These are phyloP conservation scores for Dryobotodes eremita DNA, from an alignment of 2,888 invertebrate species.

Conservation along the genomic window DNA sequence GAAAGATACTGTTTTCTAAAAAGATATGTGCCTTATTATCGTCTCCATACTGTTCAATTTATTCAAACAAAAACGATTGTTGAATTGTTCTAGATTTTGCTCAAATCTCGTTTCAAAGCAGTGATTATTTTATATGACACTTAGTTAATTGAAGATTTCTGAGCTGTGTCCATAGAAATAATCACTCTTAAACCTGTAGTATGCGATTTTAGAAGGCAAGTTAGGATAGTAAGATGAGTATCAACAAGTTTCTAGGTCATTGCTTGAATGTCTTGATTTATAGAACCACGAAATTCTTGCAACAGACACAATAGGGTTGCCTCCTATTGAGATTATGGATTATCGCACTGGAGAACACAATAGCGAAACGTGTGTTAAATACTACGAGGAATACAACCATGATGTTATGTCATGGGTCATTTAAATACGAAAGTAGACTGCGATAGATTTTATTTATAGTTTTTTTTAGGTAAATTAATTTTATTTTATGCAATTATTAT, in stretches of 20 bases:
- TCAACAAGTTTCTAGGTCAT: background rate
- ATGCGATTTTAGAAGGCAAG: background rate
- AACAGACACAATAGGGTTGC: background rate
- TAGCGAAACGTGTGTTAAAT: background rate
- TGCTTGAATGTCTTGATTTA: background rate
- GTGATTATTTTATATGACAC: conserved; percentile 20
- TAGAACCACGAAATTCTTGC: background rate
- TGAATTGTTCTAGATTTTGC: conserved; percentile 5
- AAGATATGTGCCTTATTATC: background rate
- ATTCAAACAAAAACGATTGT: background rate
- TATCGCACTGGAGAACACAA: background rate
- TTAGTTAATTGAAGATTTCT: background rate
- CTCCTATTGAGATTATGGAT: background rate
- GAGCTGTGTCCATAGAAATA: background rate
- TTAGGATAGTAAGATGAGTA: conserved; percentile 25
- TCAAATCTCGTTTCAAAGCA: conserved; percentile 15
- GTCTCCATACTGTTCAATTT: background rate
- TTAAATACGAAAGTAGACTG: background rate
- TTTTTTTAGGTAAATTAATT: background rate
- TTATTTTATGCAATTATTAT: background rate
- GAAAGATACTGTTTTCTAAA: too few species aligned
- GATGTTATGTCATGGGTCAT: background rate
- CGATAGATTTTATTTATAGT: background rate
- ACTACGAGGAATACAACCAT: background rate
- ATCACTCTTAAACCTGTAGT: conserved; percentile 17